Evolutionary conservation across 2,113 vertebrate genomes (phyloP).

Genomic region (Stercorarius parasiticus): DNA sequence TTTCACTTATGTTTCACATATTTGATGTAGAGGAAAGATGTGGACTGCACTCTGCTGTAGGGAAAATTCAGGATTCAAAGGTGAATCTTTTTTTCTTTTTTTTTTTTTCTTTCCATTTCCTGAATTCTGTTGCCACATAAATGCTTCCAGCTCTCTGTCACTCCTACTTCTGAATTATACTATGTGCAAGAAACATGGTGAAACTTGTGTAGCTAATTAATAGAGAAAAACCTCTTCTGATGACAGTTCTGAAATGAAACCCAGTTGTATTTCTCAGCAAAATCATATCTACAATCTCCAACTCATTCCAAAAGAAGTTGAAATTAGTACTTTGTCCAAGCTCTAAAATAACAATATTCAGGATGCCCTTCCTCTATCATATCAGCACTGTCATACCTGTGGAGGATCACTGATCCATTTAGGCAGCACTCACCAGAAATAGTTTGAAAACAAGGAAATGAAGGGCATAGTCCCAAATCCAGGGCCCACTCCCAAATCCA

Average conservation of each 20-base stretch:
- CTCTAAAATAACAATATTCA: not conserved
- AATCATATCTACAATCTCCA: not conserved
- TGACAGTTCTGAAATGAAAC: not conserved
- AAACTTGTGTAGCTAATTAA: not conserved
- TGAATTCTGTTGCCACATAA: not conserved
- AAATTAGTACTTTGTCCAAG: not conserved
- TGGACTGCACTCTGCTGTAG: not conserved
- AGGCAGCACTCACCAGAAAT: not conserved
- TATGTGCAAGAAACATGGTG: not conserved
- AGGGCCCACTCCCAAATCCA: accelerated
- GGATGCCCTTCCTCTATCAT: not conserved
- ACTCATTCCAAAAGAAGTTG: not conserved
- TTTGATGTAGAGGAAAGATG: not conserved
- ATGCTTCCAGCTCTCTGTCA: not conserved
- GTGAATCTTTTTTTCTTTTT: not conserved
- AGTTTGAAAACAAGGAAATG: not conserved
- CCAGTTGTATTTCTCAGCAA: not conserved
- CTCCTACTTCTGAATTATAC: not conserved
- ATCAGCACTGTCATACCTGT: accelerated
- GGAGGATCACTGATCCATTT: not conserved
- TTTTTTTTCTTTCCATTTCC: not conserved
- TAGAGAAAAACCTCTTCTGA: not conserved
- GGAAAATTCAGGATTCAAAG: not conserved
- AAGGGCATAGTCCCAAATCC: not conserved
- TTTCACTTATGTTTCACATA: not conserved